Percentiles rank a stretch among this genome's conserved stretches.
Evolutionary conservation across 2,888 invertebrate species (phyloP).

Genomic region (Lochmaea crataegi): DNA sequence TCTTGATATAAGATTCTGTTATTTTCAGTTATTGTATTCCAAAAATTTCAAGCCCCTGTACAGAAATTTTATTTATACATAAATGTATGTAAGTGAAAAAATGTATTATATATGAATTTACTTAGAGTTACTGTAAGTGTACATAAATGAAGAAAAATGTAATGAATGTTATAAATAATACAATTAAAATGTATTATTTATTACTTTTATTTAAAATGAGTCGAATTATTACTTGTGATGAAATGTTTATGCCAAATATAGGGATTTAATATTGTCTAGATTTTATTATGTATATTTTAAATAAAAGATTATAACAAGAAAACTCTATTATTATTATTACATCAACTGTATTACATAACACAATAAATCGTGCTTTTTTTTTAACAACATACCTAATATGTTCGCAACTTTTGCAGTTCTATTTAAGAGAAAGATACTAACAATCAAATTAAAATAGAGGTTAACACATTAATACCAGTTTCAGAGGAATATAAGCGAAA

Average conservation of each 20-base stretch:
- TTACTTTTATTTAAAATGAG: constrained; percentile 48
- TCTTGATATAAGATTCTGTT: not conserved
- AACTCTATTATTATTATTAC: not conserved
- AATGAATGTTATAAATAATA: constrained; percentile 15
- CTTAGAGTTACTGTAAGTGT: constrained; percentile 45
- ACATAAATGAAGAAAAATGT: constrained; percentile 45
- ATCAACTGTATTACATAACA: not conserved
- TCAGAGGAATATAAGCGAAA: too few relatives aligned
- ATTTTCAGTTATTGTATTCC: constrained; percentile 2
- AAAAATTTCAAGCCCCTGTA: constrained; percentile 24
- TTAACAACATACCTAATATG: too few relatives aligned
- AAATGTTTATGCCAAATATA: constrained; percentile 64
- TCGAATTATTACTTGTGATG: constrained; percentile 67
- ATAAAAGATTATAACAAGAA: constrained; percentile 58
- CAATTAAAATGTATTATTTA: constrained; percentile 9
- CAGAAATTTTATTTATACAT: constrained; percentile 38
- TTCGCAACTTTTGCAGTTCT: too few relatives aligned
- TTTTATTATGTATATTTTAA: constrained; percentile 67
- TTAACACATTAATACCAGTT: too few relatives aligned
- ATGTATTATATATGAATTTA: constrained; percentile 33
- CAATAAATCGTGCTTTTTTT: too few relatives aligned
- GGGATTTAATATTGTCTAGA: constrained; percentile 64
- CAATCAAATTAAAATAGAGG: too few relatives aligned
- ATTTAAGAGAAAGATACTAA: too few relatives aligned
- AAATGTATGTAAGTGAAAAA: constrained; percentile 32